phyloP scores from a whole-genome alignment of 2,888 invertebrate species.

The Limenitis camilla region DNA sequence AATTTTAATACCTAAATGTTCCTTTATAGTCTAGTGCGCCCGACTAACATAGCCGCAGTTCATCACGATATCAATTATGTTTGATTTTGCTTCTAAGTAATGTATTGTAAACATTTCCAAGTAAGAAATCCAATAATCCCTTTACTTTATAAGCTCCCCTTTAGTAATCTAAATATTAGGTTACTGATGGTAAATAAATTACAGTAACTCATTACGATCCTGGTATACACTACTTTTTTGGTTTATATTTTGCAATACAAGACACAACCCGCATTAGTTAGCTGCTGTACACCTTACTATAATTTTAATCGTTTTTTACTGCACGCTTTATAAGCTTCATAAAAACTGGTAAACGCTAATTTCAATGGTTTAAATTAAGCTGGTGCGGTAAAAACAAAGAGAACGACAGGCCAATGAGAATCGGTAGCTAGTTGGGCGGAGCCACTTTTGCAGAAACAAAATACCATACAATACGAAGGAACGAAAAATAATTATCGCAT shows the following conservation, averaged over 20 bases:
- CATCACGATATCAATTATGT: no score
- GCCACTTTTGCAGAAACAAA: constrained; percentile 56
- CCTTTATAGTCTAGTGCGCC: no score
- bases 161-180: no score
- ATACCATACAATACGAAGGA: constrained; percentile 52
- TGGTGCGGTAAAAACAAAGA: constrained; percentile 54
- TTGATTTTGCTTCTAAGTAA: no score
- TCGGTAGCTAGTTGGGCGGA: constrained; percentile 53
- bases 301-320: constrained; percentile 14
- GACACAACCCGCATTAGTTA: constrained; percentile 12
- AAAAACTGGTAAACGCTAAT: constrained; percentile 28
- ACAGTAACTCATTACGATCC: background rate
- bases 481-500: constrained; percentile 57
- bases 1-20: no score
- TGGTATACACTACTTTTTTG: no score
- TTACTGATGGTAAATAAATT: background rate
- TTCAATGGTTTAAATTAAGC: constrained; percentile 52
- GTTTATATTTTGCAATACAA: background rate
- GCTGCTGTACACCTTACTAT: constrained; percentile 9
- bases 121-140: no score
- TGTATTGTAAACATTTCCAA: no score
- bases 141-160: no score
- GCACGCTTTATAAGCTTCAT: constrained; percentile 19
- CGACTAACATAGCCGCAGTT: no score
- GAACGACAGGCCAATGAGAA: constrained; percentile 54